These are phyloP conservation scores for Merodon equestris DNA, from an alignment of 2,888 invertebrate genomes.

Conservation along the genomic window DNA sequence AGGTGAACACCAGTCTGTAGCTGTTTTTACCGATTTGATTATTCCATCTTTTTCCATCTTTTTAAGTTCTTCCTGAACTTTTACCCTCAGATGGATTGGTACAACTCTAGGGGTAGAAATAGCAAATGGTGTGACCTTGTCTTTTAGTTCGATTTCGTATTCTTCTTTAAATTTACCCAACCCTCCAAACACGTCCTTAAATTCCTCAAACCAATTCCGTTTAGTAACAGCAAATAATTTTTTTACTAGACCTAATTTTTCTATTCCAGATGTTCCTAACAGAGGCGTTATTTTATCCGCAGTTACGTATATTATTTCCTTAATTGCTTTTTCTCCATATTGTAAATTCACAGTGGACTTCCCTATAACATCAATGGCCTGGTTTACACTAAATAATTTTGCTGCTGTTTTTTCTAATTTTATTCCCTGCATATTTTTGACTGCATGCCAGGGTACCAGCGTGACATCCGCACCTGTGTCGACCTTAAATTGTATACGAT, in stretches of 20 bases:
- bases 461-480: constrained; percentile 20
- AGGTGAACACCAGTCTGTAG: constrained; percentile 26
- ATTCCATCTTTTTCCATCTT: constrained; percentile 11
- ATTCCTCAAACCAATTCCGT: too few relatives aligned
- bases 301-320: constrained; percentile 1
- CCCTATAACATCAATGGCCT: neutral
- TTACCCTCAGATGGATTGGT: constrained; percentile 7
- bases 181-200: constrained; percentile 18
- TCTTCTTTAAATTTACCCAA: constrained; percentile 22
- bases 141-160: constrained; percentile 27
- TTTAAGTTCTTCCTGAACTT: constrained; percentile 13
- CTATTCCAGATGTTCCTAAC: constrained; percentile 18
- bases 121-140: constrained; percentile 22
- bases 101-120: constrained; percentile 17
- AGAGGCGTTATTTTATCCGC: constrained; percentile 1
- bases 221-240: constrained; percentile 23
- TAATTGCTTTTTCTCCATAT: neutral
- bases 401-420: constrained; percentile 7
- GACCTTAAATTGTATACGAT: constrained; percentile 15
- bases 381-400: constrained; percentile 18
- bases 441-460: constrained; percentile 17
- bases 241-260: constrained; percentile 29
- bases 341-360: too few relatives aligned
- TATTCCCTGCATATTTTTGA: constrained; percentile 1
- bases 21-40: constrained; percentile 1